Percentiles rank a stretch among this genome's conserved stretches.
phyloP scores from a whole-genome alignment of 2,888 invertebrate species.

The Pediacus dermestoides region DNA sequence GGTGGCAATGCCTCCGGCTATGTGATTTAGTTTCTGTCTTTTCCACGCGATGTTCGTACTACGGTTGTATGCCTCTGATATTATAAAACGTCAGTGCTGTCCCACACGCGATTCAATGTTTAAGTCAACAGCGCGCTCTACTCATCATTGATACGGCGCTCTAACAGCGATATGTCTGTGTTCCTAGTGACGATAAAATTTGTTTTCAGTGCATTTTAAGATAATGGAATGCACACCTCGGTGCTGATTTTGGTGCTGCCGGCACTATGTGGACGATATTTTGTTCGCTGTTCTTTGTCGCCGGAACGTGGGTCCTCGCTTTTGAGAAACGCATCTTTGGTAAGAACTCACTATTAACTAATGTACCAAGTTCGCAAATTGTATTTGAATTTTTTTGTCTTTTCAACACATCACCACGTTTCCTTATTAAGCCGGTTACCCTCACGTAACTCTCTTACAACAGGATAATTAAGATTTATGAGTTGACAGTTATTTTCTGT shows the following conservation, averaged over 20 bases:
- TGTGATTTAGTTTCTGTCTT: slow-evolving; percentile 47
- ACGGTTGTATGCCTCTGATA: slow-evolving; percentile 23
- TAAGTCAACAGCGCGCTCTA: slow-evolving; percentile 20
- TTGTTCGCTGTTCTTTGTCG: slow-evolving; percentile 21
- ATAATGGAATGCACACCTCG: slow-evolving; percentile 26
- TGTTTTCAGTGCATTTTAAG: slow-evolving; percentile 10
- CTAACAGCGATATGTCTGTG: neutral
- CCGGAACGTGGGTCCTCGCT: slow-evolving; percentile 27
- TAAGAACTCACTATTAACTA: slow-evolving; percentile 32
- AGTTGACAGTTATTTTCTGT: slow-evolving; percentile 21
- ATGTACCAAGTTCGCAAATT: no score
- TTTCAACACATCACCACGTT: no score
- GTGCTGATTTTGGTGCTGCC: slow-evolving; percentile 23
- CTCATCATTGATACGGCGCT: neutral
- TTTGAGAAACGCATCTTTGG: slow-evolving; percentile 38
- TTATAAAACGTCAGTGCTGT: slow-evolving; percentile 34
- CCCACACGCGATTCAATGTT: slow-evolving; percentile 32
- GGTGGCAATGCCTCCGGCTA: slow-evolving; percentile 47
- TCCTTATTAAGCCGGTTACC: slow-evolving; percentile 1
- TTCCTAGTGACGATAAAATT: neutral
- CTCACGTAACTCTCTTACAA: slow-evolving; percentile 6
- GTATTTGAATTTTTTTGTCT: no score
- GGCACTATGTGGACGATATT: slow-evolving; percentile 31
- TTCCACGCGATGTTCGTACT: slow-evolving; percentile 41
- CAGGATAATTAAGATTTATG: slow-evolving; percentile 31